Evolutionary conservation across 2,797 vertebrate genomes (phyloP), one percentile per base, ranked within the genome.

Genomic region (Anabacerthia variegaticeps): DNA sequence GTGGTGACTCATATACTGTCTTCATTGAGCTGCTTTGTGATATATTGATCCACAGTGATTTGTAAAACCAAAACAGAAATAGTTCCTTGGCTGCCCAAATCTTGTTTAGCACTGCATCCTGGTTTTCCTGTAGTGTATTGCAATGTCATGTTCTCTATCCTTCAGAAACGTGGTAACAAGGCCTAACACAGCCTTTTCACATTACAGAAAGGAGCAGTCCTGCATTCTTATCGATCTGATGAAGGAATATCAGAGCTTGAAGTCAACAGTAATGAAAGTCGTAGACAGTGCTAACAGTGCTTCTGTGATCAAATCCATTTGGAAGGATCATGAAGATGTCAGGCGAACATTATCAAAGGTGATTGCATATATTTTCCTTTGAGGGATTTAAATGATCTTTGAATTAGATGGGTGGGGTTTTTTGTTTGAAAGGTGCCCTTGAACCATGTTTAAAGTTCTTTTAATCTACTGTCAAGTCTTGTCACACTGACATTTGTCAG

Each of bases 171-270:
- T 49, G 56, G 27, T 24, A 68, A 24, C 8, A 77, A 84, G 48
- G 21, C 18, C 44, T 92, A 81, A 92, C 10, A 30, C 10, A 67
- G 14, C 7, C 27, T 76, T 89, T 78, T 87, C 46, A 48, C 11
- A 4, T 91, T 98, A 43, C 94, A 99, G 99, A 91, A 99, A 99
- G 96, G 98, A 99, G 19, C 98, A 99, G 24, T 99, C 98, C 95
- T 98, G 96, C 80, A 81, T 97, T 85, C 97, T 99, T 81, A 97
- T 99, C 1, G 98, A 99, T 71, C 97, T 99, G 73, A 98, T 99
- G 82, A 98, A 98, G 77, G 98, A 98, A 51, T 99, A 99, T 96
- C 98, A 99, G 84, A 98, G 96, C 66, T 96, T 98, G 89, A 99
- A 98, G 96, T 98, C 98, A 20, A 63, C 95, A 63, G 96, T 99